A percentile compares a stretch with the other conserved stretches of the same genome.
These are phyloP conservation scores for Urosaurus nigricauda DNA, from an alignment of 2,797 vertebrate genomes.

Conservation along the genomic window DNA sequence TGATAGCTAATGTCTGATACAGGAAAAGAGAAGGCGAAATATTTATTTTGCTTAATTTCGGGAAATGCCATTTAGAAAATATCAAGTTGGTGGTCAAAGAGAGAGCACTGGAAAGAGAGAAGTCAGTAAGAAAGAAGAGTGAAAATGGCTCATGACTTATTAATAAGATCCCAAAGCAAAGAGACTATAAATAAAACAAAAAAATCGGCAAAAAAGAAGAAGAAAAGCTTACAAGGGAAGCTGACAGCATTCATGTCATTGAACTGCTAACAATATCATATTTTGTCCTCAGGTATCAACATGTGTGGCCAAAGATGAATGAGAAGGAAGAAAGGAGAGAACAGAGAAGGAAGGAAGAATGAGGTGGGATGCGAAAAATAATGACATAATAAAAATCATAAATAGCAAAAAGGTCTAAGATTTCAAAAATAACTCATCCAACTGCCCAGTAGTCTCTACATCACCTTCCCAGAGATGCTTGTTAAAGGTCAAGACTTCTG, in stretches of 20 bases:
- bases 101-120: conserved; percentile 9
- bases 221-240: background rate
- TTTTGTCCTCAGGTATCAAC: background rate
- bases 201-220: background rate
- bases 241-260: no score
- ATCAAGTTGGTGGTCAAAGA: conserved; percentile 23
- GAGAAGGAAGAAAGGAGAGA: background rate
- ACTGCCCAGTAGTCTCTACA: no score
- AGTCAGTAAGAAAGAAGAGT: background rate
- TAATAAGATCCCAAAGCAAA: background rate
- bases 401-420: background rate
- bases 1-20: conserved; percentile 37
- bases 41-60: conserved; percentile 21
- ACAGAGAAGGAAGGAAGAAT: background rate
- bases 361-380: background rate
- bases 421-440: background rate
- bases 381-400: background rate
- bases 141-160: background rate
- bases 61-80: conserved; percentile 25
- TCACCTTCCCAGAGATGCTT: background rate
- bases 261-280: background rate
- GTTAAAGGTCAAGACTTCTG: background rate
- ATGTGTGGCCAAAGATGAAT: background rate
- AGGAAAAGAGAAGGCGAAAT: background rate
- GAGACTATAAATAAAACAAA: background rate